Evolutionary conservation across 2,797 vertebrate genomes (phyloP).

Genomic region (Acanthopagrus latus): DNA sequence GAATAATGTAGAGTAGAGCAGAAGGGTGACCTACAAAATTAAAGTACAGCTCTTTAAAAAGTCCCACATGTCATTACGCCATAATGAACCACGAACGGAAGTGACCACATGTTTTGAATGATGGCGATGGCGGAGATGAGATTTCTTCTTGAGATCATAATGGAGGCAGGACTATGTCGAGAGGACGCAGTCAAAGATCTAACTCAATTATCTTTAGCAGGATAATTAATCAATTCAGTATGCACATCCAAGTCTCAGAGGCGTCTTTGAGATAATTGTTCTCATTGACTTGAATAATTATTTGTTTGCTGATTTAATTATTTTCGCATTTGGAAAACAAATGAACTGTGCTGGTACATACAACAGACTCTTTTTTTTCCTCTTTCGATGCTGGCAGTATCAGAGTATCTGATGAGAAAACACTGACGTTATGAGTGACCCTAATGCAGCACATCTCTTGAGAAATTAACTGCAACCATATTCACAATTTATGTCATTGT

Average conservation of each 20-base stretch:
- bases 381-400: slow-evolving; percentile 24
- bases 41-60: slow-evolving; percentile 31
- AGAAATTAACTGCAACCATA: slow-evolving; percentile 48
- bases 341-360: slow-evolving; percentile 67
- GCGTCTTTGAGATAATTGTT: slow-evolving; percentile 89
- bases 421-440: slow-evolving; percentile 18
- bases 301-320: slow-evolving; percentile 91
- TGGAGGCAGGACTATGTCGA: slow-evolving; percentile 40
- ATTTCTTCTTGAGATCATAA: slow-evolving; percentile 43
- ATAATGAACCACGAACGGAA: background rate
- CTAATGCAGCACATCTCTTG: slow-evolving; percentile 36
- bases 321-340: slow-evolving; percentile 87
- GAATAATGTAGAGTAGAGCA: slow-evolving; percentile 8
- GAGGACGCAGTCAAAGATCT: slow-evolving; percentile 79
- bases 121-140: background rate
- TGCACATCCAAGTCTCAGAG: slow-evolving; percentile 88
- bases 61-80: background rate
- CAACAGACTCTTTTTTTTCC: slow-evolving; percentile 25
- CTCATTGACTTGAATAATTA: slow-evolving; percentile 91
- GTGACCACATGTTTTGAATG: slow-evolving; percentile 3
- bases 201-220: slow-evolving; percentile 86
- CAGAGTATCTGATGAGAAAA: background rate
- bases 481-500: slow-evolving; percentile 59
- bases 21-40: slow-evolving; percentile 7
- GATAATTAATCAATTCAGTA: slow-evolving; percentile 89